Evolutionary conservation across 2,113 vertebrate genomes (phyloP).

Genomic region (Hippocampus barbouri): DNA sequence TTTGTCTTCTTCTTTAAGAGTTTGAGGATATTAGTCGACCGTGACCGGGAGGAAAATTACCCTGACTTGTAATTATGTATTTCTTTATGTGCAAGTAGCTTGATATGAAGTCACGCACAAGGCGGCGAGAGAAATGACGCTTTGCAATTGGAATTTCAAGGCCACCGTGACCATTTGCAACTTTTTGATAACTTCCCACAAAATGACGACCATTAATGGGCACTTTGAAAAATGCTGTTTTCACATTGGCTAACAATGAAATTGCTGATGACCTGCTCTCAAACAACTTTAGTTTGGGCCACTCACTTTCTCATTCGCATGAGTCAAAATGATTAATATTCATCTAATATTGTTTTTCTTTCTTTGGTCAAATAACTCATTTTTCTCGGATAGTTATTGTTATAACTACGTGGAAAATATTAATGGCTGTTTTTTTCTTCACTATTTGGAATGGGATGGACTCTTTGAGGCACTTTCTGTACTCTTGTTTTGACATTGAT

Average conservation of each 20-base stretch:
- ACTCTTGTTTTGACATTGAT: too few species aligned
- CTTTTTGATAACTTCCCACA: neutral
- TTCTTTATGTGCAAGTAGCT: slow-evolving; percentile 28
- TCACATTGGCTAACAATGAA: neutral
- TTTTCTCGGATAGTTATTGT: too few species aligned
- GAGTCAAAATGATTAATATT: too few species aligned
- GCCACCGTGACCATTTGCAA: neutral
- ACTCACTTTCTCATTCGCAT: neutral
- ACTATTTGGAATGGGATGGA: too few species aligned
- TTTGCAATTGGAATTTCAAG: slow-evolving; percentile 13
- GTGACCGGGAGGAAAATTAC: slow-evolving; percentile 40
- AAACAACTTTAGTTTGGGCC: neutral
- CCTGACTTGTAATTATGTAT: slow-evolving; percentile 52
- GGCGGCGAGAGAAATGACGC: slow-evolving; percentile 18
- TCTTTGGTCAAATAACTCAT: too few species aligned
- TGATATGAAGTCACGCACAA: slow-evolving; percentile 18
- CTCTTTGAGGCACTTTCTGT: too few species aligned
- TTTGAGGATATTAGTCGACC: slow-evolving; percentile 56
- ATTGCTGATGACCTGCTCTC: neutral
- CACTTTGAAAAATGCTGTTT: neutral
- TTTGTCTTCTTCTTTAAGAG: slow-evolving; percentile 10
- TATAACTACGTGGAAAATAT: too few species aligned
- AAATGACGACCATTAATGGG: neutral
- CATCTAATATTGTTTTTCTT: too few species aligned
- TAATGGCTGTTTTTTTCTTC: too few species aligned